Evolutionary conservation across 1,140 invertebrate species (phyloP), one percentile per base, ranked within the genome.

Genomic region (Atta cephalotes): DNA sequence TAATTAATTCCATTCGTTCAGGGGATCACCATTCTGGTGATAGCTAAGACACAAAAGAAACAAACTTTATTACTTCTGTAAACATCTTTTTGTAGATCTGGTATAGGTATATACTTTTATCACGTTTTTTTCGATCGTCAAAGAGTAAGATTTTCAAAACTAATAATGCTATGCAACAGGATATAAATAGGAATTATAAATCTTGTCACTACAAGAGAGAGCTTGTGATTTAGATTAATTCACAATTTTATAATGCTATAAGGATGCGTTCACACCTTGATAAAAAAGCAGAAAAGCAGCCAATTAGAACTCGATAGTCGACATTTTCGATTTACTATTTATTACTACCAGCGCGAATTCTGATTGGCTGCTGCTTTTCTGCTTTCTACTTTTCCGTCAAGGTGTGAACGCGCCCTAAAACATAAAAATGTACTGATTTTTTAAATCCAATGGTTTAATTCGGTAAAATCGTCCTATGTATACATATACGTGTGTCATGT

Each of bases 31-130:
- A 28, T 60, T 25, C 18, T 56, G 51, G 12, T 21, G 5, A 62
- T 31, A 58, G 7, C 7, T 28, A 7, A 6, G 18, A 62, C 16
- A 45, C 25, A 21, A 66, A 25, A 25, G 3, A 58, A 81, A 58
- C 51, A 79, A 82, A 18, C n/a, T 28, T 84, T n/a, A 14, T n/a
- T 84, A 91, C 88, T 91, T 90, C 87, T 90, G 87, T 82, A 28
- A 84, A 74, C 74, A 81, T 35, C 45, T 53, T 86, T 63, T 45
- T 25, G 14, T 68, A 31, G 21, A 66, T n/a, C 14, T 28, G 4
- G 3, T 62, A 6, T 31, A 35, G 5, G 25, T 3, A 14, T 28
- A 35, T 16, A 18, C 7, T 2, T 49, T 28, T 6, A 49, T 14
- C 25, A 74, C 35, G 18, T 82, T 25, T 16, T 25, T 9, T 45